Base-by-base conservation (phyloP, 2,888 invertebrate genomes). In the Euplagia quadripunctaria region DNA sequence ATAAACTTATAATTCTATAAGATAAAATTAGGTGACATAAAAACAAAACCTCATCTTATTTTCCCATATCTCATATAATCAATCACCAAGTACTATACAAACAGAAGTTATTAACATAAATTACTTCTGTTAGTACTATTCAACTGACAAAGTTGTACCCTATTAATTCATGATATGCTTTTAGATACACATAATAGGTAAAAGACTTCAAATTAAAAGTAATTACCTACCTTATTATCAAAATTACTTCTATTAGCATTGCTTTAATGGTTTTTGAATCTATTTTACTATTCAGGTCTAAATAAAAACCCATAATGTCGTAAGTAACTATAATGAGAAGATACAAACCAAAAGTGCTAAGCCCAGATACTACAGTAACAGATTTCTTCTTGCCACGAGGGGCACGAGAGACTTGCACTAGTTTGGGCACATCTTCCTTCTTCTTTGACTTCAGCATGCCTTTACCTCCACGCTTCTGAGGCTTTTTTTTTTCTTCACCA, bases 301-400 rank as follows among this genome's bases (percentile, higher is more conserved):
- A 31, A 2, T 31, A n/a, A n/a, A n/a, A n/a, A 31, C 31, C 1
- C 2, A 31, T 31, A 31, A 31, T 31, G 31, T 31, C 2, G 20
- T 58, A 58, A 11, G n/a, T 2, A 43, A 7, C 17, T n/a, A 20
- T 63, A 67, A 49, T 14, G 31, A 71, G 9, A 41, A n/a, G n/a
- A 65, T 66, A 78, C 85, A 20, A 87, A 99, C 99, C 99, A 96
- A 99, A 99, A 82, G 99, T 98, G 89, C 98, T 98, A 65, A 99
- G 96, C 58, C 99, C 99, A 64, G 98, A 99, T 0, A 99, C 98
- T 17, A 99, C 99, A 5, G 99, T 99, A 2, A 99, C 99, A 64
- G 98, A 99, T 97, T 99, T 99, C 97, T 99, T 99, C 92, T 99
- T 99, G 78, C 99, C 99, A 85, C 99, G 97, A 41, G 99, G 99